Evolutionary conservation across 2,797 vertebrate genomes (phyloP).

Genomic region (Premnoplex brunnescens): DNA sequence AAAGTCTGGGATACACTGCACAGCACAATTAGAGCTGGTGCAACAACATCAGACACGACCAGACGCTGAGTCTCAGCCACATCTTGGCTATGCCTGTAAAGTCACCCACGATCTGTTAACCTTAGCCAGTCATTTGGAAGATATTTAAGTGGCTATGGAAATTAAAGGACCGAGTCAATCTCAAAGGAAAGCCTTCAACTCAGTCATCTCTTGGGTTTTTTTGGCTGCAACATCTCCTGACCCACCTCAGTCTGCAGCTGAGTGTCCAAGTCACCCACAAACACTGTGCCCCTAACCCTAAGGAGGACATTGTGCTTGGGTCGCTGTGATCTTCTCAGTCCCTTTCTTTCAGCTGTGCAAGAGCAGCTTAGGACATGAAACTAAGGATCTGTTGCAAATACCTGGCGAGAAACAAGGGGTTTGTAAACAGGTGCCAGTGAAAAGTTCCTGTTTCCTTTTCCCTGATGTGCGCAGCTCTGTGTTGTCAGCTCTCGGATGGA

Average conservation of each 20-base stretch:
- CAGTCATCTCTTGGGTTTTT: neutral
- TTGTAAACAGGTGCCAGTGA: neutral
- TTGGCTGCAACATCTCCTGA: neutral
- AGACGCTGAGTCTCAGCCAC: neutral
- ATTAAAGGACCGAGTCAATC: neutral
- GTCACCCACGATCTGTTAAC: neutral
- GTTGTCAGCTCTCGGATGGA: neutral
- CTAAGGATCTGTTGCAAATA: neutral
- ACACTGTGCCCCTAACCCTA: neutral
- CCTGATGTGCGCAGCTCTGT: neutral
- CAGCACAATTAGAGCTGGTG: neutral
- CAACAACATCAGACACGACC: fast-evolving
- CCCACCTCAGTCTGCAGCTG: neutral
- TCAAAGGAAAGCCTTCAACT: neutral
- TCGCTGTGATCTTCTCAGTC: neutral
- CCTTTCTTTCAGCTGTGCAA: neutral
- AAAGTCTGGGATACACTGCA: neutral
- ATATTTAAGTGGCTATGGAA: neutral
- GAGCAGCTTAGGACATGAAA: neutral
- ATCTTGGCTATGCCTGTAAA: neutral
- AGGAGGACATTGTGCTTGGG: neutral
- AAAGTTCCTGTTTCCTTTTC: neutral
- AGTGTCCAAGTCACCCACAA: neutral
- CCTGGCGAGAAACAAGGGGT: neutral
- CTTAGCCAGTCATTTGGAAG: neutral